Evolutionary conservation across 2,797 vertebrate genomes (phyloP).

Genomic region (Macropus fuliginosus): DNA sequence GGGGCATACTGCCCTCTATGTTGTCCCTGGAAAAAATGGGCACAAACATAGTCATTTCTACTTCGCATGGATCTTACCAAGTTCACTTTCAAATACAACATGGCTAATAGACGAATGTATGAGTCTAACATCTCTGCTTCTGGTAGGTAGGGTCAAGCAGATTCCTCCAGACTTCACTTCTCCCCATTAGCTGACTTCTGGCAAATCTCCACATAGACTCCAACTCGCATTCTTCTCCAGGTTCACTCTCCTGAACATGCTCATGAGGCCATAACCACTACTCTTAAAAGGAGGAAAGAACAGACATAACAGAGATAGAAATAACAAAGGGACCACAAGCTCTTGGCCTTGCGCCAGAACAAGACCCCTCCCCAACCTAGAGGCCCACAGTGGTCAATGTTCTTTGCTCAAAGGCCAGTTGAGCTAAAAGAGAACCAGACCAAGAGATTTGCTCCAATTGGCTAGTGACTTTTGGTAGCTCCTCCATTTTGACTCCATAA

Average conservation of each 20-base stretch:
- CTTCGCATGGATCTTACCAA: too few species aligned
- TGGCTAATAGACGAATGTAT: too few species aligned
- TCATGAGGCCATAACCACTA: background rate
- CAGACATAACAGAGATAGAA: background rate
- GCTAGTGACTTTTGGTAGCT: background rate
- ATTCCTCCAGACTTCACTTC: too few species aligned
- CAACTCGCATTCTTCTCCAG: background rate
- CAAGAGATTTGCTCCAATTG: background rate
- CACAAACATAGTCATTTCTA: too few species aligned
- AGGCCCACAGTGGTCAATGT: background rate
- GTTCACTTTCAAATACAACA: too few species aligned
- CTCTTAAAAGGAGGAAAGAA: background rate
- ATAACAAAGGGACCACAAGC: background rate
- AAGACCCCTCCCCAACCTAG: background rate
- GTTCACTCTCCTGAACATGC: background rate
- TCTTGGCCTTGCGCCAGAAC: background rate
- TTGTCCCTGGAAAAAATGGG: too few species aligned
- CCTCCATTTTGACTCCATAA: background rate
- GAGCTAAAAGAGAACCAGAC: background rate
- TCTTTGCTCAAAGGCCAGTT: background rate
- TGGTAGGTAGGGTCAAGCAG: too few species aligned
- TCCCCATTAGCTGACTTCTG: too few species aligned
- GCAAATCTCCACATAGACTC: too few species aligned
- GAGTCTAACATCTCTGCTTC: too few species aligned
- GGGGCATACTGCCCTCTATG: too few species aligned